phyloP scores from a whole-genome alignment of 2,888 invertebrate species.

The Hybos culiciformis region DNA sequence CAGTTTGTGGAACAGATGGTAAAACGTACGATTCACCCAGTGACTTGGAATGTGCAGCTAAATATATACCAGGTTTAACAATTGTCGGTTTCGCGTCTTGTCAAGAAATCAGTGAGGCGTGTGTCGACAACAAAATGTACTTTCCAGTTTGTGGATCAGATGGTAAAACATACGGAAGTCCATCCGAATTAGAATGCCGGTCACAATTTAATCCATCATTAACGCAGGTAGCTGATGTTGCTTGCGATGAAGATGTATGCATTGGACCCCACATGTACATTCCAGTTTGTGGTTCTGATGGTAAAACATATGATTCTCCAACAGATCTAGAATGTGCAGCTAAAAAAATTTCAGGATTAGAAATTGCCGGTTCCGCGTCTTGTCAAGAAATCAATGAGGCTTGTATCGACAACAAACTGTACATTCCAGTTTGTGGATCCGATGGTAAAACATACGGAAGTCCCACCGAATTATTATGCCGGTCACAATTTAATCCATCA shows the following conservation, averaged over 20 bases:
- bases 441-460: background rate
- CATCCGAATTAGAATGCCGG: background rate
- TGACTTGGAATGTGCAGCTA: background rate
- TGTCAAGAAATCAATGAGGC: no score
- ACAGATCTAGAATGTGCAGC: background rate
- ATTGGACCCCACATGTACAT: background rate
- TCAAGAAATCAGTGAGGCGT: no score
- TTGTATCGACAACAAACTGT: background rate
- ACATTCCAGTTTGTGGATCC: background rate
- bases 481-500: no score
- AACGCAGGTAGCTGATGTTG: no score
- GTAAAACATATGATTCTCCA: conserved; percentile 20
- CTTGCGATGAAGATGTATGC: background rate
- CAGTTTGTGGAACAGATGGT: conserved; percentile 19
- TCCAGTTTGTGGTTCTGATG: conserved; percentile 20
- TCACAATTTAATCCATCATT: no score
- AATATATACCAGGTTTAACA: background rate
- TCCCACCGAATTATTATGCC: background rate
- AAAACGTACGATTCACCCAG: conserved; percentile 20
- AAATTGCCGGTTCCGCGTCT: no score
- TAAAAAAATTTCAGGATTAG: background rate
- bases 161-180: background rate
- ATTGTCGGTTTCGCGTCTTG: no score
- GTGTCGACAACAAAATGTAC: background rate
- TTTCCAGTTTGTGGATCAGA: background rate